Evolutionary conservation across 2,888 invertebrate species (phyloP).

Genomic region (Xestia rhomboidea): DNA sequence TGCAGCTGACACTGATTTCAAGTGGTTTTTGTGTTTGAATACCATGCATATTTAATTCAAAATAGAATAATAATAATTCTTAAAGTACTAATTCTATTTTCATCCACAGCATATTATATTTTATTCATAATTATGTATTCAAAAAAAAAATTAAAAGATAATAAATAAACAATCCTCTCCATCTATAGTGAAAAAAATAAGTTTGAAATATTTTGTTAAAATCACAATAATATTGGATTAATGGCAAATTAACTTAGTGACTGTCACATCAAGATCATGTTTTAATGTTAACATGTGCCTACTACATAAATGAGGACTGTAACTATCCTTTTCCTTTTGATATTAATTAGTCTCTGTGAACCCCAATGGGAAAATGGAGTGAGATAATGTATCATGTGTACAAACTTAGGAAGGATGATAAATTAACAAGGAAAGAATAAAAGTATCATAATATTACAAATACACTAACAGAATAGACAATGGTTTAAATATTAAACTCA

Average conservation of each 20-base stretch:
- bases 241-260: neutral
- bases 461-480: neutral
- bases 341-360: too few relatives aligned
- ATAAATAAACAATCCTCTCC: neutral
- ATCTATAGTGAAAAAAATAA: neutral
- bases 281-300: neutral
- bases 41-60: neutral
- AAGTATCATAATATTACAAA: neutral
- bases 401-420: neutral
- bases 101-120: neutral
- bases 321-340: neutral
- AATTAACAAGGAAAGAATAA: neutral
- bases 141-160: neutral
- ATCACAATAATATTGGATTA: neutral
- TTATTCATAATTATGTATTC: neutral
- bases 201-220: neutral
- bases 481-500: neutral
- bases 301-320: neutral
- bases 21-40: neutral
- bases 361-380: neutral
- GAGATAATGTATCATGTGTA: neutral
- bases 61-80: neutral
- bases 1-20: constrained; percentile 8
- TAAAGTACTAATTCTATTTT: neutral
- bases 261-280: neutral